Conservation (phyloP, 2,888 invertebrate species). For the Erebia epiphron region DNA sequence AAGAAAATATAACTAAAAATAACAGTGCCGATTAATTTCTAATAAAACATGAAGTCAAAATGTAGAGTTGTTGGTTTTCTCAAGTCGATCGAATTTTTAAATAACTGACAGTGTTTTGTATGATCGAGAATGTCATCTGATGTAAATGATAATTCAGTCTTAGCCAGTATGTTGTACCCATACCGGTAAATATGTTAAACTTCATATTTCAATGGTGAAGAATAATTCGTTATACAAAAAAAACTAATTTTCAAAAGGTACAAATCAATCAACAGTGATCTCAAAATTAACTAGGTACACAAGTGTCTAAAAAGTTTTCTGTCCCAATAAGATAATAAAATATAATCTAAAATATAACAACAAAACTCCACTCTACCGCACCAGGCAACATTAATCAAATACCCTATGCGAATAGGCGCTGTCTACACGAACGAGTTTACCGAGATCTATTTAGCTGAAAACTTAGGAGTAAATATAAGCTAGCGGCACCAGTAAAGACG, state of each 20-base stretch:
- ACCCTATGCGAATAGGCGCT: constrained; percentile 48
- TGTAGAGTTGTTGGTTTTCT: constrained; percentile 19
- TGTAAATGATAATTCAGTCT: not conserved
- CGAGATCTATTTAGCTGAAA: not conserved
- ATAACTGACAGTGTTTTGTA: not conserved
- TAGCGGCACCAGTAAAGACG: too few relatives aligned
- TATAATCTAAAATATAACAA: constrained; percentile 79
- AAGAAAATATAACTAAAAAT: constrained; percentile 69
- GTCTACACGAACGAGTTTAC: constrained; percentile 6
- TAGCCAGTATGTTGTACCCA: not conserved
- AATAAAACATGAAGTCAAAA: constrained; percentile 53
- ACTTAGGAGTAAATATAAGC: too few relatives aligned
- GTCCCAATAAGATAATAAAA: constrained; percentile 63
- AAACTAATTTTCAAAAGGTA: constrained; percentile 49
- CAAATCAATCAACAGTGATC: constrained; percentile 57
- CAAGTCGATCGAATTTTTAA: not conserved
- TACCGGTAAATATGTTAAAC: constrained; percentile 24
- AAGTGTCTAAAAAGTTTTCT: constrained; percentile 63
- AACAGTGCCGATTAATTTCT: constrained; percentile 78
- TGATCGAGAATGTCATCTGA: not conserved
- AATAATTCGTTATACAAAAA: constrained; percentile 36
- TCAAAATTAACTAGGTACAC: constrained; percentile 65
- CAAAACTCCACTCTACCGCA: constrained; percentile 62
- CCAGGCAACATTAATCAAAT: constrained; percentile 51
- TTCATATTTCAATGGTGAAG: constrained; percentile 37